A percentile compares a stretch with the other conserved stretches of the same genome.
These are phyloP conservation scores for Himantopus leucocephalus DNA, from an alignment of 2,113 vertebrate genomes.

Conservation along the genomic window DNA sequence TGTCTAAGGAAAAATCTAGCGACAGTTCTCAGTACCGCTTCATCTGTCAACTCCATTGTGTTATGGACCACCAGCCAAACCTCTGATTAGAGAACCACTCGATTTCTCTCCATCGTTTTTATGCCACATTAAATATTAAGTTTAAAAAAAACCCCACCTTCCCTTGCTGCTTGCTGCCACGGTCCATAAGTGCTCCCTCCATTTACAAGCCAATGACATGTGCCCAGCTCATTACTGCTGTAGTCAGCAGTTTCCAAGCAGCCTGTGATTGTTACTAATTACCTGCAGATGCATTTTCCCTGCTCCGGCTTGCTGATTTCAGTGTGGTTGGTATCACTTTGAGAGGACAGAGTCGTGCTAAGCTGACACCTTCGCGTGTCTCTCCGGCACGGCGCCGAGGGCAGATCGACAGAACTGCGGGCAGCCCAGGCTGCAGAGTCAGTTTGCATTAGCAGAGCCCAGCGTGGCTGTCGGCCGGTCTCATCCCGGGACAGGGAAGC, in stretches of 20 bases:
- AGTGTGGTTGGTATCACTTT: constrained; percentile 33
- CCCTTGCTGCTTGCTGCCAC: constrained; percentile 33
- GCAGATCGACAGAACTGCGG: background rate
- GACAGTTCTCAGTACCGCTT: background rate
- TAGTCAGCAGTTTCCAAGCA: constrained; percentile 71
- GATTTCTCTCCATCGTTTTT: constrained; percentile 33
- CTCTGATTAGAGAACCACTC: constrained; percentile 7
- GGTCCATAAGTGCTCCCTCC: constrained; percentile 46
- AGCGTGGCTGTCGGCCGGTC: background rate
- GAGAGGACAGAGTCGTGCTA: constrained; percentile 15
- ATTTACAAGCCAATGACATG: constrained; percentile 61
- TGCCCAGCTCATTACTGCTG: constrained; percentile 51
- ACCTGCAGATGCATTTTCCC: constrained; percentile 71
- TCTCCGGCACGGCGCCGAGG: background rate
- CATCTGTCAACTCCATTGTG: background rate
- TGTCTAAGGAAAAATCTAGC: background rate
- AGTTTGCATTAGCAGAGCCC: background rate
- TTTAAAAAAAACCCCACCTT: background rate
- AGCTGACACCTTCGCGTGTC: background rate
- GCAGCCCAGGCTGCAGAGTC: background rate
- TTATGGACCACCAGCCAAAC: background rate
- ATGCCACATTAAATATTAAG: constrained; percentile 65
- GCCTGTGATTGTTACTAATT: constrained; percentile 76
- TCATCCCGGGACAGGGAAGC: background rate
- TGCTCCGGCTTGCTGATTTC: constrained; percentile 52